These are phyloP conservation scores for Neria commutata DNA, from an alignment of 2,888 invertebrate genomes.

Conservation along the genomic window DNA sequence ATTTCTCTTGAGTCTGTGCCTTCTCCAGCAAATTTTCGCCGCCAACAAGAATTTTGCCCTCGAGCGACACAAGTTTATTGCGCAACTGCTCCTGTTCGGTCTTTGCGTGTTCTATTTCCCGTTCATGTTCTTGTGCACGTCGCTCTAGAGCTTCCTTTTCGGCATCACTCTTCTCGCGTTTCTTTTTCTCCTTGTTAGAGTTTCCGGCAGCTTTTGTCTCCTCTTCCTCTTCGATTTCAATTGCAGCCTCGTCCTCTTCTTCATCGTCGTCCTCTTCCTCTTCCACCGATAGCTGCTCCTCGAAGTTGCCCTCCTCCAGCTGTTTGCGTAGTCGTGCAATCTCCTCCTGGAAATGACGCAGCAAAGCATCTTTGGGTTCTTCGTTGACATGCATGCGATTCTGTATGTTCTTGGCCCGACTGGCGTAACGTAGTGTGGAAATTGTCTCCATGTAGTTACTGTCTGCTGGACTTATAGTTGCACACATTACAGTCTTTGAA, in stretches of 20 bases:
- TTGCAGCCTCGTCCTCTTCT: slow-evolving; percentile 60
- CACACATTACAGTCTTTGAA: slow-evolving; percentile 95
- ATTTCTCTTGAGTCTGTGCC: slow-evolving; percentile 88
- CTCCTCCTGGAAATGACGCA: slow-evolving; percentile 95
- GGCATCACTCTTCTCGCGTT: slow-evolving; percentile 63
- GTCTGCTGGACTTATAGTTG: slow-evolving; percentile 96
- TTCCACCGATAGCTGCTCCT: slow-evolving; percentile 55
- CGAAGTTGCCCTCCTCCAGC: slow-evolving; percentile 70
- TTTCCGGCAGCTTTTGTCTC: slow-evolving; percentile 64
- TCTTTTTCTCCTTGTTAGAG: slow-evolving; percentile 62
- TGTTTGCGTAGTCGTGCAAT: slow-evolving; percentile 90
- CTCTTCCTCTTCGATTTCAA: slow-evolving; percentile 62
- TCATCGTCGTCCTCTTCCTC: slow-evolving; percentile 55
- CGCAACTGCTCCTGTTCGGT: slow-evolving; percentile 81
- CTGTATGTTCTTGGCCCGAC: slow-evolving; percentile 96
- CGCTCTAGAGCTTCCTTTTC: slow-evolving; percentile 73
- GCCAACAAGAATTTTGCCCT: slow-evolving; percentile 95
- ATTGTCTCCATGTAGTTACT: slow-evolving; percentile 97
- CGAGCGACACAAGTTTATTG: slow-evolving; percentile 85
- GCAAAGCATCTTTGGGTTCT: slow-evolving; percentile 94
- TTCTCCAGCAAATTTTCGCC: slow-evolving; percentile 98
- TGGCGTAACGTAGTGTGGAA: slow-evolving; percentile 95
- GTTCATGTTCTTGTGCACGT: slow-evolving; percentile 71
- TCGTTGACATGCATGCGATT: slow-evolving; percentile 96
- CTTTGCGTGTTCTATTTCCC: slow-evolving; percentile 78